phyloP scores from a whole-genome alignment of 2,888 invertebrate genomes.

The Platycheirus rosarum region DNA sequence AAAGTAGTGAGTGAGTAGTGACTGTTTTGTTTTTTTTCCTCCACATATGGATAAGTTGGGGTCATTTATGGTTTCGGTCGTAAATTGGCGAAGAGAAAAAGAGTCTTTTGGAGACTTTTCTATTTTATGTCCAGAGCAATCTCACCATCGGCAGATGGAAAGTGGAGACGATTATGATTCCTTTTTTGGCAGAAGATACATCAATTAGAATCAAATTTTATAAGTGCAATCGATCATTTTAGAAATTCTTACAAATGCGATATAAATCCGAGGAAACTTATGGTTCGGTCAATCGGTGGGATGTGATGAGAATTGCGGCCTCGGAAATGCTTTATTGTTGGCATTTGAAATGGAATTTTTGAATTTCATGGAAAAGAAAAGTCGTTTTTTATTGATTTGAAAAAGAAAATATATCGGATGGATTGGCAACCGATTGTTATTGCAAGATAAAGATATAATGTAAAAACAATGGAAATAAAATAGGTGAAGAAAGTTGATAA shows the following conservation, averaged over 20 bases:
- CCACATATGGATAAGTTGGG: conserved; percentile 63
- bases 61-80: conserved; percentile 69
- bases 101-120: conserved; percentile 28
- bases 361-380: conserved; percentile 33
- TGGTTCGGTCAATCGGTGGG: not conserved
- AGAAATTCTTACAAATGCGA: conserved; percentile 37
- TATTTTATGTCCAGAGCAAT: conserved; percentile 1
- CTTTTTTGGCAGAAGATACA: conserved; percentile 53
- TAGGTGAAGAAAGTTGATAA: not conserved
- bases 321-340: conserved; percentile 17
- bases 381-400: conserved; percentile 24
- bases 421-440: not conserved
- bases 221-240: conserved; percentile 60
- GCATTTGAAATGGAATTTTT: conserved; percentile 15
- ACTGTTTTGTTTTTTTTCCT: conserved; percentile 3
- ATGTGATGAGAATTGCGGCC: not conserved
- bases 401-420: conserved; percentile 12
- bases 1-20: conserved; percentile 32
- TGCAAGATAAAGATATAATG: conserved; percentile 21
- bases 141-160: conserved; percentile 35
- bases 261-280: not conserved
- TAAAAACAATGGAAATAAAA: conserved; percentile 10
- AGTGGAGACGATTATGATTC: conserved; percentile 54
- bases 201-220: conserved; percentile 68
- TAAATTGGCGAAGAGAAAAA: conserved; percentile 50